Evolutionary conservation across 2,113 vertebrate species (phyloP), one percentile per base, ranked within the genome.

Genomic region (Todiramphus chloris): DNA sequence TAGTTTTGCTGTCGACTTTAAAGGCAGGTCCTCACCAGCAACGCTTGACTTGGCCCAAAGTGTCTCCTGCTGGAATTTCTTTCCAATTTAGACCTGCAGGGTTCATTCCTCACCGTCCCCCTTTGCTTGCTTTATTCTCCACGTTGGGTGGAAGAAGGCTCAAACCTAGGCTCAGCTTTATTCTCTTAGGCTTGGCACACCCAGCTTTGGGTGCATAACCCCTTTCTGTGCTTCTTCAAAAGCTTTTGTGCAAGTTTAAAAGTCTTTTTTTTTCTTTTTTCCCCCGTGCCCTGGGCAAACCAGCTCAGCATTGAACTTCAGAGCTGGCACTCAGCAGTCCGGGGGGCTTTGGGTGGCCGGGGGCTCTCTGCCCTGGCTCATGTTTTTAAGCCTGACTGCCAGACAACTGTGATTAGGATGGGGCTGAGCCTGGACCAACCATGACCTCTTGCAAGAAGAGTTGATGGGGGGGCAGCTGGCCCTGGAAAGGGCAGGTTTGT

Each of bases 351-450:
- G 46, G 46, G 46, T 46, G 46, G 46, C 46, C 4, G 46, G 46
- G 46, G 46, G 46, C 46, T 46, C 18, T 19, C 46, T 46, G 46
- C 46, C 46, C 46, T 46, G 46, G 46, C 15, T 28, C 30, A 17
- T 0, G 8, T 30, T 28, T 20, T 60, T 9, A 44, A 77, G 25
- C 35, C 16, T 10, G 16, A 9, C 67, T 35, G 50, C 43, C 30
- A 7, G 13, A 8, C 5, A 35, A 20, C 3, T 3, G 1, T 35
- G 8, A 35, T 6, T 10, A 4, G 60, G 31, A 12, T 23, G 43
- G 51, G 17, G 44, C 31, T 67, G 33, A 82, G 44, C 31, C 33
- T 37, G 62, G 53, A 37, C 14, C 33, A 23, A 31, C 31, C 0
- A 0, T 8, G 30, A 35, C 35, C 9, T 39, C 51, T 30, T 27